phyloP scores from a whole-genome alignment of 2,113 vertebrate species.

The Platysteira castanea region DNA sequence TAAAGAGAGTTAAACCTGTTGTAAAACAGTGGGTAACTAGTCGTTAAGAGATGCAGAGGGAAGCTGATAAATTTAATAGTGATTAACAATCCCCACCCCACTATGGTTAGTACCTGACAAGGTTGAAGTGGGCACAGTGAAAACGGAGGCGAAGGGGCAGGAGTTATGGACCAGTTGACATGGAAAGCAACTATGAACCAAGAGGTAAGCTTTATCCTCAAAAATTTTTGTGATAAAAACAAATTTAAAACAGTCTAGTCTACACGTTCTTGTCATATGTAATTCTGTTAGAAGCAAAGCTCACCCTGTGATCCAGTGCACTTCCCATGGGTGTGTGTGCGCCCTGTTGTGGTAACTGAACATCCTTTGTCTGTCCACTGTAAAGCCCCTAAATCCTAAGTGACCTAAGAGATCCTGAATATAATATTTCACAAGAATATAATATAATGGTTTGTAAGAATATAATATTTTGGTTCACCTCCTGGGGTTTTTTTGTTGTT shows the following conservation, averaged over 20 bases:
- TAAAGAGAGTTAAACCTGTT: background rate
- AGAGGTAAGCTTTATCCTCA: slow-evolving; percentile 42
- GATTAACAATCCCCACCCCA: background rate
- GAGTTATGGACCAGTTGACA: slow-evolving; percentile 53
- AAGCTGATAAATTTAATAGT: background rate
- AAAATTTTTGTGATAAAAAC: background rate
- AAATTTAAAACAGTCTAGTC: background rate
- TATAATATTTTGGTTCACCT: background rate
- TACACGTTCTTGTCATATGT: background rate
- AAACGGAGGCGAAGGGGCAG: slow-evolving; percentile 63
- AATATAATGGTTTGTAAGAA: background rate
- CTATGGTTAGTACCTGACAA: background rate
- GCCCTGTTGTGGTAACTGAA: rapidly evolving
- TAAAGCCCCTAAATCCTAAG: background rate
- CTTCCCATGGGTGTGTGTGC: rapidly evolving
- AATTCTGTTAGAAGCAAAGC: background rate
- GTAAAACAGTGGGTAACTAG: background rate
- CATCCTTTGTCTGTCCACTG: background rate
- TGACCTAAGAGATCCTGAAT: background rate
- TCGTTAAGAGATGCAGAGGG: background rate
- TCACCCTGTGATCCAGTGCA: background rate
- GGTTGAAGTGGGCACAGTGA: slow-evolving; percentile 68
- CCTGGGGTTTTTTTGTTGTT: background rate
- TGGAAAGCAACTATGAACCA: slow-evolving; percentile 63
- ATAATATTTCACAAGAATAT: background rate